A percentile compares a stretch with the other conserved stretches of the same genome.
These are phyloP conservation scores for Myotis planiceps DNA, from an alignment of 2,797 vertebrate species.

Conservation along the genomic window DNA sequence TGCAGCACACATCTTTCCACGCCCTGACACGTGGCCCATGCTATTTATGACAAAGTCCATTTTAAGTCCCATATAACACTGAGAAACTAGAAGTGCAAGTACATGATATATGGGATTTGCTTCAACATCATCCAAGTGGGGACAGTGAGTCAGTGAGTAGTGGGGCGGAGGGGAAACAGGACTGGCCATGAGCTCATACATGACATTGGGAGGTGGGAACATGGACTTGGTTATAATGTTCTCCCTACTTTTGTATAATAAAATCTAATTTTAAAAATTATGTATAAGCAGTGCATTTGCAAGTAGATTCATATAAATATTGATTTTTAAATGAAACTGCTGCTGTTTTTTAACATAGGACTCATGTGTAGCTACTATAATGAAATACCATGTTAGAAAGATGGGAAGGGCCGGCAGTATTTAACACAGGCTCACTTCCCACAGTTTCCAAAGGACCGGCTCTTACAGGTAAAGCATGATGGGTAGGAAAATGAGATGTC, in stretches of 20 bases:
- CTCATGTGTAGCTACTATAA: background rate
- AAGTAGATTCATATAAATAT: background rate
- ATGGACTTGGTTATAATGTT: background rate
- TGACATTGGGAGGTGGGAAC: background rate
- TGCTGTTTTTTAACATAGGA: background rate
- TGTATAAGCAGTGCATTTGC: background rate
- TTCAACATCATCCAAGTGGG: slow-evolving; percentile 16
- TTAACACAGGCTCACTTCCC: background rate
- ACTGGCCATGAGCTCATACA: background rate
- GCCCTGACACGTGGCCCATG: background rate
- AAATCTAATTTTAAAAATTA: background rate
- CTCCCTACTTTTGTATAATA: background rate
- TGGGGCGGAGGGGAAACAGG: background rate
- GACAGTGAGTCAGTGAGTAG: background rate
- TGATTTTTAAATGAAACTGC: background rate
- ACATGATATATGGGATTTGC: background rate
- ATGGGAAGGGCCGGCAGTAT: background rate
- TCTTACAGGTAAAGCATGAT: background rate
- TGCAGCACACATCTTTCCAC: slow-evolving; percentile 15
- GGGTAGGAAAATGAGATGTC: background rate
- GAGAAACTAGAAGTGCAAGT: slow-evolving; percentile 42
- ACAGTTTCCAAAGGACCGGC: background rate
- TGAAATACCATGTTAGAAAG: background rate
- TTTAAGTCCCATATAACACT: slow-evolving; percentile 31
- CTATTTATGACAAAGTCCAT: slow-evolving; percentile 43